Evolutionary conservation across 2,888 invertebrate genomes (phyloP), one percentile per base, ranked within the genome.

Genomic region (Rotaria magnacalcarata): DNA sequence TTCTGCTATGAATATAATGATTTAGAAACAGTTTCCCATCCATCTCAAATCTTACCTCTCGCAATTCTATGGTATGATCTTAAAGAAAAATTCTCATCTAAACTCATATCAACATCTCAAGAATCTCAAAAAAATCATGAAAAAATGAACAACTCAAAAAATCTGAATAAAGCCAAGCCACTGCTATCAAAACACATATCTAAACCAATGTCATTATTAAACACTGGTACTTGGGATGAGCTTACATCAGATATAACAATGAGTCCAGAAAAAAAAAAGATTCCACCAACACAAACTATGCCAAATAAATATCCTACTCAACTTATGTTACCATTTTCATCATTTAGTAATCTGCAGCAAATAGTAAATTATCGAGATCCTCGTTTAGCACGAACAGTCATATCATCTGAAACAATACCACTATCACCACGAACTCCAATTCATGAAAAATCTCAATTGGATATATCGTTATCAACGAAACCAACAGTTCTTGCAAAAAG

Each of bases 1-100:
- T 80, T 47, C 14, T 43, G 43, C 8, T 80, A 80, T 47, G 80
- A 80, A 47, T n/a, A 80, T 80, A 11, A 34, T 7, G 67, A 47
- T 80, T 24, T 80, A 21, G 1, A 80, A 80, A 7, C 80, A 16
- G n/a, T 80, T 8, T n/a, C 80, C 11, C 43, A 7, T 8, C 80
- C 80, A n/a, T n/a, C 80, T 47, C 80, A 80, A 47, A 47, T 80
- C 0, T n/a, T 80, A 24, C 80, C 80, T 47, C 21, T 80, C 11
- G 80, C 80, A 21, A 47, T 43, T n/a, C 7, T 80, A 47, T 80
- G 80, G 80, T 80, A 80, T 80, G 47, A 80, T 47, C n/a, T 80
- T 0, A 80, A 43, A 24, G 47, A 47, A 80, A 47, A 43, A 80
- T 80, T 80, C 47, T 14, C 47, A 14, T 5, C 24, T 47, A 47